These are phyloP conservation scores for Suricata suricatta DNA, from an alignment of 2,113 vertebrate genomes.

Conservation along the genomic window DNA sequence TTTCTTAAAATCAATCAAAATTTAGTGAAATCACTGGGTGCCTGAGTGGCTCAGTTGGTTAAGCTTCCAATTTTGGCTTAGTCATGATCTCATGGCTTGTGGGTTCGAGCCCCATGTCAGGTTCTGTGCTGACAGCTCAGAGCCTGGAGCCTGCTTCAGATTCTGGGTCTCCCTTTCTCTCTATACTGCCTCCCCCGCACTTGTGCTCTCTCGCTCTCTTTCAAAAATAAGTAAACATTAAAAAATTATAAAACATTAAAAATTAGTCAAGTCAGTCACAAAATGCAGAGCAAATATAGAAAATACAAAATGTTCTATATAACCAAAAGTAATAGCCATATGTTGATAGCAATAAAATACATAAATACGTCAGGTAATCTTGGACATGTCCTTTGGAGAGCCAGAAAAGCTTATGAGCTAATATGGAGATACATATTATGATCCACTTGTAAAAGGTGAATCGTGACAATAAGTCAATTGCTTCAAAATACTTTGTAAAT, in stretches of 20 bases:
- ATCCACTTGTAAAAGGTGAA: neutral
- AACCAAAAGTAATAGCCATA: neutral
- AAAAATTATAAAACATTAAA: too few relatives aligned
- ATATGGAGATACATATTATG: neutral
- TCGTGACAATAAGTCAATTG: neutral
- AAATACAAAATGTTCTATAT: constrained; percentile 4
- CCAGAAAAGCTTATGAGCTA: neutral
- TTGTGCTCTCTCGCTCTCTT: too few relatives aligned
- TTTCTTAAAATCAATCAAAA: neutral
- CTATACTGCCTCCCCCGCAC: too few relatives aligned
- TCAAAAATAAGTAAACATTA: too few relatives aligned
- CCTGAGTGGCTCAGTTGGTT: too few relatives aligned
- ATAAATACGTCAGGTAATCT: neutral
- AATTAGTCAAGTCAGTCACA: neutral
- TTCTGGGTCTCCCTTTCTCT: too few relatives aligned
- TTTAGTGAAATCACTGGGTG: neutral
- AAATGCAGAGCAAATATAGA: neutral
- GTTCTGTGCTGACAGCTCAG: too few relatives aligned
- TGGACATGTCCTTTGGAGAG: neutral
- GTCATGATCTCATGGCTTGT: too few relatives aligned
- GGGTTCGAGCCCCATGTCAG: too few relatives aligned
- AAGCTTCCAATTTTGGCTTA: too few relatives aligned
- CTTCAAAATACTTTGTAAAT: neutral
- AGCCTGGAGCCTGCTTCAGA: too few relatives aligned
- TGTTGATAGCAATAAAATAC: neutral